These are phyloP conservation scores for Camponotus floridanus DNA, from an alignment of 1,140 invertebrate species.

Conservation along the genomic window DNA sequence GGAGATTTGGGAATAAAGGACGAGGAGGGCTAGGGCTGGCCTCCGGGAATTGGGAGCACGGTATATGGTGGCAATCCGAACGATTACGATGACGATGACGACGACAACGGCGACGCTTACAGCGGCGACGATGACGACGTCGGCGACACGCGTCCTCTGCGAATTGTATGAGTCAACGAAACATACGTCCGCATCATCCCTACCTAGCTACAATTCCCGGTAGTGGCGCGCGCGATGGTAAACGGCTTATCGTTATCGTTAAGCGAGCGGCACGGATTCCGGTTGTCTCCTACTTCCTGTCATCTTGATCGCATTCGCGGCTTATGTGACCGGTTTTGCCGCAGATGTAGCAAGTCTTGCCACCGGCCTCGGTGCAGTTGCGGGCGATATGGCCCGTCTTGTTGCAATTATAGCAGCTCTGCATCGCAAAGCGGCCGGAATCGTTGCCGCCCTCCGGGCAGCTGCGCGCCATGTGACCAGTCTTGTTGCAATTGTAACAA, in stretches of 20 bases:
- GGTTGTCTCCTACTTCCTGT: constrained; percentile 88
- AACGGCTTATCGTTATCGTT: constrained; percentile 82
- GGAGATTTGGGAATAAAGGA: constrained; percentile 70
- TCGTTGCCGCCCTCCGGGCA: constrained; percentile 90
- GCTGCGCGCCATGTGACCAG: constrained; percentile 95
- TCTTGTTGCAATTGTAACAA: constrained; percentile 96
- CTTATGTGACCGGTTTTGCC: constrained; percentile 96
- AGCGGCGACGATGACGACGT: constrained; percentile 79
- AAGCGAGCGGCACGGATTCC: constrained; percentile 82
- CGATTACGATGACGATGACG: constrained; percentile 73
- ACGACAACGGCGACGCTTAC: not conserved
- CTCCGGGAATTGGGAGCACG: constrained; percentile 80
- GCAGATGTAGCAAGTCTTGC: constrained; percentile 95
- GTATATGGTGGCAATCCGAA: constrained; percentile 81
- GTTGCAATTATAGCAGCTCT: constrained; percentile 96
- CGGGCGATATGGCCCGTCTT: constrained; percentile 95
- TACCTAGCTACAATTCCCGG: constrained; percentile 84
- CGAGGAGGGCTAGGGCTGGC: constrained; percentile 50
- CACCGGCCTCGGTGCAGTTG: constrained; percentile 93
- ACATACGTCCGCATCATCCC: constrained; percentile 82
- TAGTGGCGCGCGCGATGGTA: constrained; percentile 81
- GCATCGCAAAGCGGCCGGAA: constrained; percentile 82
- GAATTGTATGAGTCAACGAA: constrained; percentile 81
- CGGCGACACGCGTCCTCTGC: constrained; percentile 76
- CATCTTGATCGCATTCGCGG: constrained; percentile 94